Conservation (phyloP, 2,113 vertebrate genomes). For the Sardina pilchardus region DNA sequence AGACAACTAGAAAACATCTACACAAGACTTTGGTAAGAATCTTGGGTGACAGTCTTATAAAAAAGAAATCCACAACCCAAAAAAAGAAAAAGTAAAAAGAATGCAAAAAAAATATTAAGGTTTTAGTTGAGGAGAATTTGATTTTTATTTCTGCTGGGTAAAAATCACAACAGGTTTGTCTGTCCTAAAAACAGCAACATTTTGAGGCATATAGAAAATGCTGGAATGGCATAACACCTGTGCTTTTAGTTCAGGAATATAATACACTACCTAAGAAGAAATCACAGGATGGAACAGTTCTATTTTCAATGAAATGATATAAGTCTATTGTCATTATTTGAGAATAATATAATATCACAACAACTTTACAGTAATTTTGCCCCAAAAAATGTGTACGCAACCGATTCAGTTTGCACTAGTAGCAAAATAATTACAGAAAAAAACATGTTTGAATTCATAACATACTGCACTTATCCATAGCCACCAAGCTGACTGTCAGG, state of each 20-base stretch:
- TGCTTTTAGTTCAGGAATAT: conserved; percentile 75
- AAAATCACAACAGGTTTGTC: conserved; percentile 61
- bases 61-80: conserved; percentile 66
- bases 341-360: conserved; percentile 70
- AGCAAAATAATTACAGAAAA: conserved; percentile 48
- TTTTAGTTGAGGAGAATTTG: conserved; percentile 66
- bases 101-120: conserved; percentile 62
- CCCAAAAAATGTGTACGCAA: conserved; percentile 62
- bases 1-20: conserved; percentile 85
- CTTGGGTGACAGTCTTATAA: conserved; percentile 75
- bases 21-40: conserved; percentile 91
- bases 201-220: conserved; percentile 75
- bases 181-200: conserved; percentile 64
- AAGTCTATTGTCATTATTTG: conserved; percentile 60
- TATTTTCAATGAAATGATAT: conserved; percentile 62
- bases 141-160: conserved; percentile 62
- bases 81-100: conserved; percentile 60
- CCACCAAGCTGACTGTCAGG: background rate
- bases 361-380: conserved; percentile 77
- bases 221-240: conserved; percentile 75
- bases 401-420: conserved; percentile 64
- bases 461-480: background rate
- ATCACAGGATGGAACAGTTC: conserved; percentile 65
- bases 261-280: conserved; percentile 62
- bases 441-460: background rate